A percentile compares a stretch with the other conserved stretches of the same genome.
Evolutionary conservation across 2,888 invertebrate genomes (phyloP).

Genomic region (Dasysyrphus tricinctus): DNA sequence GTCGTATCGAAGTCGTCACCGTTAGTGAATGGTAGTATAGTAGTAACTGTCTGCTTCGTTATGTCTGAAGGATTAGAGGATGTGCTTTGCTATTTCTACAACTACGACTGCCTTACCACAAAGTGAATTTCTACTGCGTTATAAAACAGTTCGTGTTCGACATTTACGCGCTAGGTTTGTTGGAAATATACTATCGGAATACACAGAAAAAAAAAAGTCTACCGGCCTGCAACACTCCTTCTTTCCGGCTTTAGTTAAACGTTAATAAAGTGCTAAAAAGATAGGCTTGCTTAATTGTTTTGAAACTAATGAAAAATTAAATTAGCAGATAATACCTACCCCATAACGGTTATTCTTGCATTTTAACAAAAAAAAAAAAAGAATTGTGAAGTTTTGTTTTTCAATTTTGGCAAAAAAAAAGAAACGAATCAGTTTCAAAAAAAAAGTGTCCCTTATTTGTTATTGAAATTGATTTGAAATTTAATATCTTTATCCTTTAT

Average conservation of each 20-base stretch:
- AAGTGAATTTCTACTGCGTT: constrained; percentile 49
- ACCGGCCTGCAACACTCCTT: constrained; percentile 34
- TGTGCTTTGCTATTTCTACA: constrained; percentile 31
- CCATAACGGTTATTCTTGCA: background rate
- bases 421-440: background rate
- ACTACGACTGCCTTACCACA: constrained; percentile 30
- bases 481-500: constrained; percentile 2
- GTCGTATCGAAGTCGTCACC: constrained; percentile 30
- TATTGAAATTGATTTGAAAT: constrained; percentile 36
- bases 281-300: constrained; percentile 31
- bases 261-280: constrained; percentile 32
- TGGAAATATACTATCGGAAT: constrained; percentile 39
- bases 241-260: constrained; percentile 23
- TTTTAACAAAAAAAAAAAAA: background rate
- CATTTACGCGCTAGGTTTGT: constrained; percentile 72
- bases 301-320: background rate
- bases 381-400: background rate
- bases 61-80: constrained; percentile 67
- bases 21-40: background rate
- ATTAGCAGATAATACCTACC: background rate
- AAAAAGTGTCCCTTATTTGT: background rate
- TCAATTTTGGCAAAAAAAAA: no score
- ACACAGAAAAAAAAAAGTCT: constrained; percentile 5
- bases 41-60: constrained; percentile 49
- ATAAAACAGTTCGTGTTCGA: constrained; percentile 69